Base-by-base conservation (phyloP, 2,113 vertebrate genomes). In the Oryzias woworae region DNA sequence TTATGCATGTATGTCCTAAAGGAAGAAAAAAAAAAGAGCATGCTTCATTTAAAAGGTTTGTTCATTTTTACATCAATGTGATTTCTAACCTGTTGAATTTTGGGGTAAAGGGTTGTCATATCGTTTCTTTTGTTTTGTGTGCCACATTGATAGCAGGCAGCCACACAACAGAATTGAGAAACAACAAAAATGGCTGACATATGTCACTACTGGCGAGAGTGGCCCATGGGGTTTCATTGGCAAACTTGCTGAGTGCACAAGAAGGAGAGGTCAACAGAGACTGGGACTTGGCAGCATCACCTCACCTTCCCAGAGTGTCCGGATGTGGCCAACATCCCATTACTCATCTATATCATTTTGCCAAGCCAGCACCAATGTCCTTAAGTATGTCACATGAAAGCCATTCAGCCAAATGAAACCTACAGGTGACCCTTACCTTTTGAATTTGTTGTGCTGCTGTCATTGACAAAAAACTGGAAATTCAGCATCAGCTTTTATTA, bases 311-410 rank as follows among this genome's bases (percentile, higher is more conserved):
- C 78, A 61, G 68, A 70, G 78, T 79, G 87, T 87, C 86, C 78
- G 83, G 85, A 89, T 85, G 89, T 81, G 71, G 81, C 66, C 73
- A 60, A 79, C 87, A 84, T 85, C 84, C 85, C 89, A 89, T 89
- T 89, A 88, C 87, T 89, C 86, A 90, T 86, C 79, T 78, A 82
- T 87, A 85, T 89, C 73, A 71, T 87, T 89, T 86, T 84, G 87
- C 86, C 79, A 86, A 87, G 86, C 82, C 76, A 88, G 86, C 87
- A 85, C 68, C 81, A 68, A 50, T 82, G 88, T 84, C 87, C 85
- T 88, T 86, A 84, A 78, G 80, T 81, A 84, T 84, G 76, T 87
- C 84, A 88, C 85, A 83, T 87, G 82, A 87, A 90, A 83, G 87
- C 85, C 85, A 72, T 82, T 77, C 75, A 76, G 85, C 78, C 66